A percentile compares a stretch with the other conserved stretches of the same genome.
Evolutionary conservation across 2,113 vertebrate genomes (phyloP).

Genomic region (Pao palembangensis): DNA sequence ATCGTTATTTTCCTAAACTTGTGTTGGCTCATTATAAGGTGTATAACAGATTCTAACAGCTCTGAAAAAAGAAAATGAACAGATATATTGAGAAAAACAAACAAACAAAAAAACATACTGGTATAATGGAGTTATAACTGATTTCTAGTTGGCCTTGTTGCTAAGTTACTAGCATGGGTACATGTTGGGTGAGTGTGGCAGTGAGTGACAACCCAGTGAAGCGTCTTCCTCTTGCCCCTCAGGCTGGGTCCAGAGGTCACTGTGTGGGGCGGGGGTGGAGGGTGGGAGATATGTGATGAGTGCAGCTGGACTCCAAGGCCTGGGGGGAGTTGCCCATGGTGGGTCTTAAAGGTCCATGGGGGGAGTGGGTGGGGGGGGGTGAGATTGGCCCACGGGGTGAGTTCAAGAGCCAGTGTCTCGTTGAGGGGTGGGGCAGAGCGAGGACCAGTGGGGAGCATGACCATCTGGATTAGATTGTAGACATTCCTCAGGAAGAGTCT

Average conservation of each 20-base stretch:
- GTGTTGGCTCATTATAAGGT: no score
- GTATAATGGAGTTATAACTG: no score
- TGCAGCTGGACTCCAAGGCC: constrained; percentile 54
- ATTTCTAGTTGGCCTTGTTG: no score
- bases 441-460: constrained; percentile 46
- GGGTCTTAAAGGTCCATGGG: constrained; percentile 40
- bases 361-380: constrained; percentile 12
- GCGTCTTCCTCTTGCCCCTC: constrained; percentile 26
- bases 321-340: constrained; percentile 9
- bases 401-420: constrained; percentile 38
- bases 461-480: constrained; percentile 78
- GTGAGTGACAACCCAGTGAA: constrained; percentile 34
- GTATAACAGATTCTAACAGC: no score
- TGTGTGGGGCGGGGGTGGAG: constrained; percentile 45
- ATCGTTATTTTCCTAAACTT: no score
- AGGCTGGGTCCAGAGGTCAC: constrained; percentile 60
- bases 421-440: constrained; percentile 23
- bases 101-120: not conserved
- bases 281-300: constrained; percentile 22
- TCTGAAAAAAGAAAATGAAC: not conserved
- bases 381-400: constrained; percentile 11
- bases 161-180: no score
- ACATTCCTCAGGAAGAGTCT: constrained; percentile 73
- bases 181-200: constrained; percentile 6
- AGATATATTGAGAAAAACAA: not conserved